Evolutionary conservation across 2,888 invertebrate genomes (phyloP), one percentile per base, ranked within the genome.

Genomic region (Chrysotoxum bicinctum): DNA sequence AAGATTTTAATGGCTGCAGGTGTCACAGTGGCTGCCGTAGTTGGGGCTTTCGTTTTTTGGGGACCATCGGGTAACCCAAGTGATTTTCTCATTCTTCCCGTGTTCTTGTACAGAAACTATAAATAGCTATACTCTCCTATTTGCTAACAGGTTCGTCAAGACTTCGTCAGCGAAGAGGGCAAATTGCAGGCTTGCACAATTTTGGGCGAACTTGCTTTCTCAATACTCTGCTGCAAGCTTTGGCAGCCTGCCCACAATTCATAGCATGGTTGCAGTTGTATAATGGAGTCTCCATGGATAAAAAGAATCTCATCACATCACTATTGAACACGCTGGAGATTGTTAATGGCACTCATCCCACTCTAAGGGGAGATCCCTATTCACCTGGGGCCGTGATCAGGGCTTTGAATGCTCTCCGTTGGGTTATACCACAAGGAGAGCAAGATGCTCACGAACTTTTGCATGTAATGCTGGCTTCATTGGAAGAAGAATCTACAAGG

Each of bases 381-480:
- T 94, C 94, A 0, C 95, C 95, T 0, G 93, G 93, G 6, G 94
- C 94, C 1, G 95, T 97, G 12, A 93, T 97, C 87, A 94, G 95
- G 83, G 95, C 97, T 0, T 93, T 98, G 7, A 91, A 89, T 58
- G 93, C 95, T 23, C 93, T 96, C 0, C 95, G 97, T 16, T 98
- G 98, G 98, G 95, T 96, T 58, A 97, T 98, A 88, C 96, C 97
- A 0, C 97, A 97, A 87, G 97, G 97, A 87, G 97, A 98, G 92
- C 96, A 98, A 92, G 99, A 99, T 92, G 97, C 98, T 0, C 98
- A 98, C 90, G 98, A 99, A 92, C 92, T 99, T 68, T 95, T 98
- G 88, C 97, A 98, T 91, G 96, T 98, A 9, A 93, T 99, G 88
- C 93, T 98, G 9, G 95, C 96, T n/a, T 97, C 98, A 14, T 93